Percentiles rank a stretch among this genome's conserved stretches.
These are phyloP conservation scores for Taphrorychus bicolor DNA, from an alignment of 2,888 invertebrate genomes.

Conservation along the genomic window DNA sequence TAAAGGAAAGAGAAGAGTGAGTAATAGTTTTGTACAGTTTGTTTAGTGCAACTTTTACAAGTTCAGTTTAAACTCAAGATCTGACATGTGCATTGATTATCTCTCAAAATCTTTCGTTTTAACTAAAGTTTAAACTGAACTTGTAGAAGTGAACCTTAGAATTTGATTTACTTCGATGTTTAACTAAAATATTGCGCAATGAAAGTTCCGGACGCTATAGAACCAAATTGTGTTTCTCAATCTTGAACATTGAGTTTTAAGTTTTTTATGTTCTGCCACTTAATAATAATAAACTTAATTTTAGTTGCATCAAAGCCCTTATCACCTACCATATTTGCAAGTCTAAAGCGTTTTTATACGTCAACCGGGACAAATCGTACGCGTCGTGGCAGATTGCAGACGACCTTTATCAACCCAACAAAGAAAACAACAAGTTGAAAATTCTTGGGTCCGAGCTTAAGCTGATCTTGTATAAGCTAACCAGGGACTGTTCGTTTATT, in stretches of 20 bases:
- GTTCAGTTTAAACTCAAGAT: too few relatives aligned
- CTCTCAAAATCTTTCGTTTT: too few relatives aligned
- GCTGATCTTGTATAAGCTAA: constrained; percentile 42
- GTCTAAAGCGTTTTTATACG: constrained; percentile 40
- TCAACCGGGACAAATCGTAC: constrained; percentile 40
- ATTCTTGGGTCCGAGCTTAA: constrained; percentile 43
- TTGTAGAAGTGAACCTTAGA: too few relatives aligned
- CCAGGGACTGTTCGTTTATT: constrained; percentile 22
- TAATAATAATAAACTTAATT: background rate
- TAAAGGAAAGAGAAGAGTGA: constrained; percentile 16
- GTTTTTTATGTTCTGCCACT: background rate
- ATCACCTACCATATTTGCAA: constrained; percentile 43
- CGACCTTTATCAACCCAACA: constrained; percentile 32
- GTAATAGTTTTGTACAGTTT: too few relatives aligned
- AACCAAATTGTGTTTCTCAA: too few relatives aligned
- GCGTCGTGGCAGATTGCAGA: constrained; percentile 44
- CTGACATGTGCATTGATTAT: too few relatives aligned
- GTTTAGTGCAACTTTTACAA: too few relatives aligned
- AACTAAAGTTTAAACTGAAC: too few relatives aligned
- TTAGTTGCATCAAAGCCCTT: constrained; percentile 22
- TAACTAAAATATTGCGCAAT: too few relatives aligned
- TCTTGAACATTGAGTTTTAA: too few relatives aligned
- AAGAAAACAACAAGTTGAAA: constrained; percentile 33
- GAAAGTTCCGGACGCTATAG: too few relatives aligned
- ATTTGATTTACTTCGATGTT: too few relatives aligned